Base-by-base conservation (phyloP, 1,140 invertebrate species). In the Magallana gigas region DNA sequence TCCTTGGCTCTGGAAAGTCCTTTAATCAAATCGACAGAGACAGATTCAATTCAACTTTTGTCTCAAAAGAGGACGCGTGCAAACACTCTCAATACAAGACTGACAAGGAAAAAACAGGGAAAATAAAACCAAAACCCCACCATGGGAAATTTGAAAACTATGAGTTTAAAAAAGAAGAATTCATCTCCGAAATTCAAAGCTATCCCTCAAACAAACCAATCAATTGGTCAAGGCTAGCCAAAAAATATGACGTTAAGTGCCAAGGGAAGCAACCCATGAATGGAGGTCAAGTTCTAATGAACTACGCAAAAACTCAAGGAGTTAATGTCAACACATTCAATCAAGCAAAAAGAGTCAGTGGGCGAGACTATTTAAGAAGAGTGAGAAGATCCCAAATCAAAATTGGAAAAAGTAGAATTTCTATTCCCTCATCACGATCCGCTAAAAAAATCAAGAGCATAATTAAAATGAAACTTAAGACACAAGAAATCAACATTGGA, bases 151-250 rank as follows among this genome's bases (percentile, higher is more conserved):
- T 85, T 8, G 12, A 62, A 7, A 16, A 57, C 9, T 85, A 85
- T 48, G 56, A 18, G 8, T 23, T 48, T 11, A 64, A 64, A 16
- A 23, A 68, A 62, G 12, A n/a, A 29, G 11, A 6, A 1, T 62
- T 60, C 11, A 16, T 9, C 8, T 23, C 12, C 14, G 16, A 85
- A 18, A 18, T 64, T 12, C 0, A 62, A 16, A 64, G n/a, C 11
- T n/a, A 64, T 16, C 29, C 80, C 3, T 18, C 80, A n/a, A n/a
- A 18, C 12, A 12, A 8, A 16, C 48, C 80, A 82, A 56, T 85
- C 11, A 62, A 36, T 48, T 85, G 84, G 84, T n/a, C 84, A 36
- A 48, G 60, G 36, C 23, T 85, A 23, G 84, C 84, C 2, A 64
- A 18, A 48, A 56, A 85, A 48, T 18, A 64, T 3, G 7, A 56